Evolutionary conservation across 92 coral and sea anemone species (phyloP).

Genomic region (Zoanthus sociatus): DNA sequence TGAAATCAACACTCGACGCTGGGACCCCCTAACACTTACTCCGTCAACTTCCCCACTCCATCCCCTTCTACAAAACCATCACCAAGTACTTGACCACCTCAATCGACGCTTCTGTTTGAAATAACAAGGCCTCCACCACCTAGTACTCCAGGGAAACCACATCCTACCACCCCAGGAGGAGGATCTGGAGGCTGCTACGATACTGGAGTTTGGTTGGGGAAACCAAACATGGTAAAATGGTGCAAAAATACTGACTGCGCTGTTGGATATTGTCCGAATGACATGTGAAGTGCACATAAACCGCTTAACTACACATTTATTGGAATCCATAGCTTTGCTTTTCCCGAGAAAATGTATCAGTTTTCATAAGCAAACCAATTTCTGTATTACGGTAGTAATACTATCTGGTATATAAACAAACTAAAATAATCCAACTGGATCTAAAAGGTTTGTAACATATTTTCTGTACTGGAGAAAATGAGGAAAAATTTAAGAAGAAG

Average conservation of each 20-base stretch:
- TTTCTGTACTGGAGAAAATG: not conserved
- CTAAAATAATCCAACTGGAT: not conserved
- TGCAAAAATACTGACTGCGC: constrained; percentile 17
- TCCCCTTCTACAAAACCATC: not conserved
- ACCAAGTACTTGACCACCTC: not conserved
- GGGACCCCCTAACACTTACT: constrained; percentile 19
- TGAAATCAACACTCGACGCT: constrained; percentile 15
- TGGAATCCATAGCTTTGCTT: not conserved
- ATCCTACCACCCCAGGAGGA: constrained; percentile 7
- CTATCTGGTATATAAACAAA: not conserved
- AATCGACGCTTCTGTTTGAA: not conserved
- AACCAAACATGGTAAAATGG: constrained; percentile 14
- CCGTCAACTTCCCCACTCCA: constrained; percentile 23
- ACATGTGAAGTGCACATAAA: constrained; percentile 14
- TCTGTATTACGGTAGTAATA: not conserved
- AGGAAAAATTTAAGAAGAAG: not conserved
- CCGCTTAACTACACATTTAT: not conserved
- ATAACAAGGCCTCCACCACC: constrained; percentile 11
- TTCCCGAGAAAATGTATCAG: not conserved
- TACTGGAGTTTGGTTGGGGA: constrained; percentile 11
- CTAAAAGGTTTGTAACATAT: not conserved
- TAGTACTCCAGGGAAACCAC: not conserved
- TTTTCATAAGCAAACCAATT: not conserved
- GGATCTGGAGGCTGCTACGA: constrained; percentile 19
- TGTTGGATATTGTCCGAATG: constrained; percentile 18